Percentiles rank a stretch among this genome's conserved stretches.
Conservation (phyloP, 1,140 invertebrate genomes). For the Atta texana region DNA sequence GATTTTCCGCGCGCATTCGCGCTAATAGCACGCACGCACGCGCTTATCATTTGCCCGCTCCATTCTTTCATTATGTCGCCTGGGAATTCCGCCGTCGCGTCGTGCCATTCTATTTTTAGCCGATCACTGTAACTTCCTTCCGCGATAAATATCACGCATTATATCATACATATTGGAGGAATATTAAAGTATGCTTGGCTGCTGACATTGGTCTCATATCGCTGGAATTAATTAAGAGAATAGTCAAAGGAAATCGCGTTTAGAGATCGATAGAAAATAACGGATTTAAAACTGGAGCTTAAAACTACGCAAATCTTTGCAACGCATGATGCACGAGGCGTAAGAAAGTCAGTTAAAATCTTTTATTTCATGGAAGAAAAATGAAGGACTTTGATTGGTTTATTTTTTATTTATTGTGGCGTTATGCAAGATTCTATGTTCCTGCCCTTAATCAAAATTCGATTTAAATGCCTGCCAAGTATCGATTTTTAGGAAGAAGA, state of each 20-base stretch:
- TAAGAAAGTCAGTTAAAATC: too few species aligned
- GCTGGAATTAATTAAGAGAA: not conserved
- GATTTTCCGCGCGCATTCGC: slow-evolving; percentile 43
- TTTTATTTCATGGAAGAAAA: too few species aligned
- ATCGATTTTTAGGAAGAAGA: not conserved
- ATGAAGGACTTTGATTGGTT: too few species aligned
- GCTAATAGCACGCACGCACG: not conserved
- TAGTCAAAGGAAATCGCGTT: not conserved
- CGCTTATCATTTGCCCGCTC: not conserved
- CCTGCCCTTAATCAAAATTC: not conserved
- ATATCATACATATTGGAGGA: not conserved
- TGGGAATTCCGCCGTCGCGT: slow-evolving; percentile 31
- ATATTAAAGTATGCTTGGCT: not conserved
- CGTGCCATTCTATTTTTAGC: slow-evolving; percentile 49
- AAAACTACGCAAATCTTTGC: too few species aligned
- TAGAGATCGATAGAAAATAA: not conserved
- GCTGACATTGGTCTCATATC: not conserved
- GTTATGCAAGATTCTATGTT: too few species aligned
- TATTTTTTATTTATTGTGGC: too few species aligned
- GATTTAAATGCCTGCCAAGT: not conserved
- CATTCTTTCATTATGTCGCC: slow-evolving; percentile 31
- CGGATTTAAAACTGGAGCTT: too few species aligned
- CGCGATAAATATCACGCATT: slow-evolving; percentile 32
- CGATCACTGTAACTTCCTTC: slow-evolving; percentile 28
- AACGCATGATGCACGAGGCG: too few species aligned